These are phyloP conservation scores for Pyrrhia umbra DNA, from an alignment of 2,888 invertebrate genomes.

Conservation along the genomic window DNA sequence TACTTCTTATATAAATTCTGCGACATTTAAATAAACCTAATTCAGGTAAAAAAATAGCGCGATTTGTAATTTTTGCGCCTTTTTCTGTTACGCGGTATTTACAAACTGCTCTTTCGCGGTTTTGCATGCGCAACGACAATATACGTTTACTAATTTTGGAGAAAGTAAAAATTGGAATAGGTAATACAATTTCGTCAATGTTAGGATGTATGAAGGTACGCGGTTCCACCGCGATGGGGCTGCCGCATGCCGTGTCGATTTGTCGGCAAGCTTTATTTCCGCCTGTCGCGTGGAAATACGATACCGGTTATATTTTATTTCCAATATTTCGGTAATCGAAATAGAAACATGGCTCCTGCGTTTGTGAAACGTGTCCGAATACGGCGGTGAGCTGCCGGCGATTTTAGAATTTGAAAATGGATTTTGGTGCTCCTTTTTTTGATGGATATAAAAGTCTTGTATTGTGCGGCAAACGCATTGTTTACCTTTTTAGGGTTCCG, in stretches of 20 bases:
- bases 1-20: too few relatives aligned
- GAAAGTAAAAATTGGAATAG: too few relatives aligned
- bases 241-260: constrained; percentile 64
- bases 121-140: too few relatives aligned
- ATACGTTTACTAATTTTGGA: too few relatives aligned
- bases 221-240: constrained; percentile 51
- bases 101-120: too few relatives aligned
- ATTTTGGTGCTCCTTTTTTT: constrained; percentile 37
- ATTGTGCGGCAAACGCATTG: neutral
- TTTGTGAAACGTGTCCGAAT: constrained; percentile 69
- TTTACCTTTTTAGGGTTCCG: neutral
- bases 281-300: constrained; percentile 85
- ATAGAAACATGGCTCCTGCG: constrained; percentile 76
- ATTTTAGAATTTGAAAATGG: constrained; percentile 51
- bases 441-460: constrained; percentile 5
- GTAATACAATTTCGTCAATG: constrained; percentile 36
- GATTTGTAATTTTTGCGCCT: too few relatives aligned
- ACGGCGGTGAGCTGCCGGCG: constrained; percentile 38
- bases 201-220: constrained; percentile 35
- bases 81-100: too few relatives aligned
- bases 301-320: constrained; percentile 85
- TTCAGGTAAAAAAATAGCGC: too few relatives aligned
- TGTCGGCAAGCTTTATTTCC: constrained; percentile 86
- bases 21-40: too few relatives aligned
- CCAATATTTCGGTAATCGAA: constrained; percentile 82